Evolutionary conservation across 2,113 vertebrate species (phyloP), one percentile per base, ranked within the genome.

Genomic region (Ammodytes dubius): DNA sequence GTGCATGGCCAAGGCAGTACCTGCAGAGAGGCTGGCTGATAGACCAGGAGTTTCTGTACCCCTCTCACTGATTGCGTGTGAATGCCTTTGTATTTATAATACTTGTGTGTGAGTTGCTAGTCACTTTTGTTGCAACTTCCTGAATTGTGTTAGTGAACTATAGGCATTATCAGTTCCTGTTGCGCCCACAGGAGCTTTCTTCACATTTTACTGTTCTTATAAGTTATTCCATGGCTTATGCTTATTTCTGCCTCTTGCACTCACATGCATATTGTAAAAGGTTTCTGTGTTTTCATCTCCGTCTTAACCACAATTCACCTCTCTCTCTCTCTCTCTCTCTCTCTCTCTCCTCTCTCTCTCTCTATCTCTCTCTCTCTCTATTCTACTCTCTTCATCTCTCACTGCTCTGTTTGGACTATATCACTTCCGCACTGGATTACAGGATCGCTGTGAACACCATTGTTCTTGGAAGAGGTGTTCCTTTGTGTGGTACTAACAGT

Each of bases 381-480:
- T n/a, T n/a, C n/a, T n/a, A n/a, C n/a, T n/a, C n/a, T n/a, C n/a
- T n/a, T n/a, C n/a, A n/a, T n/a, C n/a, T n/a, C n/a, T n/a, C n/a
- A n/a, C n/a, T 12, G 45, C 82, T 84, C 65, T 42, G 65, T 65
- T 71, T 85, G 70, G 69, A 67, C 83, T 79, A 45, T 65, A 49
- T 81, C 69, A 19, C 61, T 86, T 67, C 15, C 45, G 70, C 70
- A 1, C 58, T 46, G 80, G 79, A 82, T 90, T 56, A 50, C 65
- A 71, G 73, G 50, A 63, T 75, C 63, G 71, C 67, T 50, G 74
- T 77, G 80, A 84, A 50, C 37, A 5, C 72, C 80, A 81, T 90
- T 91, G 85, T 87, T 90, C 86, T 85, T 77, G 40, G 63, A 68
- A 77, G 67, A 89, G 73, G 79, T 92, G 61, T 71, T 87, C 72